Percentiles rank a stretch among this genome's conserved stretches.
Evolutionary conservation across 2,888 invertebrate genomes (phyloP).

Genomic region (Erpobdella octoculata): DNA sequence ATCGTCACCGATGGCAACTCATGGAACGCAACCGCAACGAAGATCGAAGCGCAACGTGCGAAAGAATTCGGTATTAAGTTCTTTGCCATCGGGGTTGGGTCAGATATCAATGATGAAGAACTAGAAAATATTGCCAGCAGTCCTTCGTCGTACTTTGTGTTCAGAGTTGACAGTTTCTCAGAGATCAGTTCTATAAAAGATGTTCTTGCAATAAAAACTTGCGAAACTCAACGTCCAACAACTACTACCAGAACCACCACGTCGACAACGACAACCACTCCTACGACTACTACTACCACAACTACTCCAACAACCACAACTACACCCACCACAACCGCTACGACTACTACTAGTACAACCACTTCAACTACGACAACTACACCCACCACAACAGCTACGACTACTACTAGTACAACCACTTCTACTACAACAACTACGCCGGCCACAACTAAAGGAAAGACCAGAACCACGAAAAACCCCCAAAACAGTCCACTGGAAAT

Average conservation of each 20-base stretch:
- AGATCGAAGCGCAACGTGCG: conserved; percentile 39
- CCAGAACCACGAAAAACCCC: no score
- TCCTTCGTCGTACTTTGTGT: conserved; percentile 40
- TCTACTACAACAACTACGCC: background rate
- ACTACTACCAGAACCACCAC: background rate
- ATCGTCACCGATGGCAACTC: conserved; percentile 48
- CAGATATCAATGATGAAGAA: conserved; percentile 41
- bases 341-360: background rate
- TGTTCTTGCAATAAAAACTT: conserved; percentile 44
- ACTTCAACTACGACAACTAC: background rate
- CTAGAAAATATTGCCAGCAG: conserved; percentile 43
- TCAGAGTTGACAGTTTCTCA: conserved; percentile 43
- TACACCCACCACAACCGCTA: background rate
- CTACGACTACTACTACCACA: background rate
- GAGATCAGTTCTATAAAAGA: conserved; percentile 43
- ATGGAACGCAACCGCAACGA: conserved; percentile 38
- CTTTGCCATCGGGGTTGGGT: conserved; percentile 47
- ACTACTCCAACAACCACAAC: conserved; percentile 5
- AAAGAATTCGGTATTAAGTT: conserved; percentile 42
- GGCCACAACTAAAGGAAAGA: no score
- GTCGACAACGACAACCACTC: background rate
- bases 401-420: background rate
- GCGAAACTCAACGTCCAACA: conserved; percentile 29
- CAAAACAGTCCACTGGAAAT: no score
- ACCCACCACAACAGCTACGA: background rate